Evolutionary conservation across 2,888 invertebrate genomes (phyloP).

Genomic region (Gandaritis pyraliata): DNA sequence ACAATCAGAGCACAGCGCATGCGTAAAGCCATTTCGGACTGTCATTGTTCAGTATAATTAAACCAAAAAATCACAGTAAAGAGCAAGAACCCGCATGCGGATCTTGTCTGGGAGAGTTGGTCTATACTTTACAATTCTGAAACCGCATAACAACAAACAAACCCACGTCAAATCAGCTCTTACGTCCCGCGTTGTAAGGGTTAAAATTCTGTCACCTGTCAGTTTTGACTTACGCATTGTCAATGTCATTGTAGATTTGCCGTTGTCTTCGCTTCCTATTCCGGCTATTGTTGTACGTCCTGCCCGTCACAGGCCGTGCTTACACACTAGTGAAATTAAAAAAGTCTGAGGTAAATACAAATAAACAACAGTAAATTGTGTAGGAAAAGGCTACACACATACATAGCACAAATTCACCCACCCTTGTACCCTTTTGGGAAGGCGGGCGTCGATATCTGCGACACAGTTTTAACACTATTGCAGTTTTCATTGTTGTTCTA

Average conservation of each 20-base stretch:
- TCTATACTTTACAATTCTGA: constrained; percentile 43
- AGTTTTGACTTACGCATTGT: constrained; percentile 29
- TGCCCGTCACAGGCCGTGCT: constrained; percentile 62
- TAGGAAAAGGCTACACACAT: too few species aligned
- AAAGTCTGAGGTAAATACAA: background rate
- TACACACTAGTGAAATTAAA: constrained; percentile 46
- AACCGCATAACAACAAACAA: background rate
- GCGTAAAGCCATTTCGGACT: constrained; percentile 60
- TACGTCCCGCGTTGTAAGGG: background rate
- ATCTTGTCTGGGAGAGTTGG: constrained; percentile 69
- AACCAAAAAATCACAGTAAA: constrained; percentile 54
- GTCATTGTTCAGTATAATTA: constrained; percentile 61
- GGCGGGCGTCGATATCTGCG: too few species aligned
- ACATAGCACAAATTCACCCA: too few species aligned
- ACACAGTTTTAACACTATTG: too few species aligned
- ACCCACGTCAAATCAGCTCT: background rate
- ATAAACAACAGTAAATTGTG: background rate
- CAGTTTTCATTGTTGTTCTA: too few species aligned
- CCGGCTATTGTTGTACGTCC: constrained; percentile 82
- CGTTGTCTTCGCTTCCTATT: constrained; percentile 78
- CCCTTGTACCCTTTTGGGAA: too few species aligned
- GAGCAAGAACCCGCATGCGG: constrained; percentile 72
- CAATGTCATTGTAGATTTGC: constrained; percentile 61
- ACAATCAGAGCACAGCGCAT: constrained; percentile 59
- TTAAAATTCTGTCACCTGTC: constrained; percentile 14